Evolutionary conservation across 2,888 invertebrate species (phyloP), one percentile per base, ranked within the genome.

Genomic region (Therioaphis trifolii): DNA sequence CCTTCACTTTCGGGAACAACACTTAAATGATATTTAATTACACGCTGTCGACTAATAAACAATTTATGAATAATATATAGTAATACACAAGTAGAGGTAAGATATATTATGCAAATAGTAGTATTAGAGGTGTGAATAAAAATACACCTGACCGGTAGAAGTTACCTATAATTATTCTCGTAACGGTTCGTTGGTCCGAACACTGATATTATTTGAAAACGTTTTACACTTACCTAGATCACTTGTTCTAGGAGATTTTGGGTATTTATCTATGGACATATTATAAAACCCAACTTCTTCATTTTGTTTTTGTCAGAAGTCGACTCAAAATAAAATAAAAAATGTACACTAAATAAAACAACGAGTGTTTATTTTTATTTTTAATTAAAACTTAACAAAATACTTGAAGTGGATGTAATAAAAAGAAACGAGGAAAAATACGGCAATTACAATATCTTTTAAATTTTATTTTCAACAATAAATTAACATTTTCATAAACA

Each of bases 21-120:
- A 77, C 66, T 79, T 79, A 55, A 79, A 58, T 79, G 40, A 69
- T 79, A 69, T 79, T 79, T 79, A 79, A 69, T 79, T 55, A 69
- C n/a, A 69, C n/a, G 69, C 14, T 55, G 49, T 66, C 49, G 35
- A 29, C 35, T 66, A 35, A 52, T n/a, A 63, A 21, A 66, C 77
- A 66, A 35, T 66, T 66, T 49, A 66, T 77, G 49, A 66, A 61
- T 75, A 21, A 21, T 69, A 4, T 18, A 2, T 7, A 43, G 27
- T 27, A 66, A 66, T 52, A 24, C 35, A 66, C 15, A 15, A 29
- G n/a, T 61, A n/a, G 55, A 52, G 21, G 27, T 61, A 29, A n/a
- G n/a, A n/a, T n/a, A n/a, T n/a, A n/a, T n/a, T n/a, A n/a, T n/a
- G n/a, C n/a, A n/a, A n/a, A n/a, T n/a, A n/a, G n/a, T n/a, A n/a